Evolutionary conservation across 1,140 invertebrate genomes (phyloP).

Genomic region (Neelides sp.): DNA sequence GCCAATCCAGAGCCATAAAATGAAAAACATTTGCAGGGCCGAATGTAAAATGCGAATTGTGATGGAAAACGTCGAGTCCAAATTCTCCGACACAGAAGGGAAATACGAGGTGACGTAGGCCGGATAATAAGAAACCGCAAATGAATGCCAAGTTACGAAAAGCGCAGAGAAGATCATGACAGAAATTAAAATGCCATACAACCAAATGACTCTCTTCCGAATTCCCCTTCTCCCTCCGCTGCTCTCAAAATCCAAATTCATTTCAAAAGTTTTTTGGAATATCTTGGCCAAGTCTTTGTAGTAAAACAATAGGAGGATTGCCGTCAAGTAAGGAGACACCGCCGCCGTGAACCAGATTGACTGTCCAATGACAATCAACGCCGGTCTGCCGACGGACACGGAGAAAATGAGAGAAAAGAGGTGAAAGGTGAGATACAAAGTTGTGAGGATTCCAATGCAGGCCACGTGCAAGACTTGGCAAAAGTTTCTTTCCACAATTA

Average conservation of each 20-base stretch:
- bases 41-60: background rate
- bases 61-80: background rate
- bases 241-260: background rate
- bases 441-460: no score
- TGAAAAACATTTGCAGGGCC: background rate
- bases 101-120: conserved; percentile 2
- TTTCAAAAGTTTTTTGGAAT: conserved; percentile 1
- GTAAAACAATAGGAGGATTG: background rate
- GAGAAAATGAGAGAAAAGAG: no score
- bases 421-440: no score
- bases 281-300: background rate
- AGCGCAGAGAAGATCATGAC: background rate
- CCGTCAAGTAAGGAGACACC: background rate
- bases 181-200: background rate
- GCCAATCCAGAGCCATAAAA: conserved; percentile 16
- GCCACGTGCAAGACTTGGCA: no score
- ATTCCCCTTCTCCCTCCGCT: background rate
- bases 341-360: conserved; percentile 2
- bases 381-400: no score
- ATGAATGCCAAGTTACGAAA: conserved; percentile 1
- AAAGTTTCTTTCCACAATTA: no score
- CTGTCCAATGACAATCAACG: background rate
- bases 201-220: background rate
- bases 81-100: background rate
- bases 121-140: background rate